Evolutionary conservation across 2,888 invertebrate genomes (phyloP).

Genomic region (Drosophila crucigera): DNA sequence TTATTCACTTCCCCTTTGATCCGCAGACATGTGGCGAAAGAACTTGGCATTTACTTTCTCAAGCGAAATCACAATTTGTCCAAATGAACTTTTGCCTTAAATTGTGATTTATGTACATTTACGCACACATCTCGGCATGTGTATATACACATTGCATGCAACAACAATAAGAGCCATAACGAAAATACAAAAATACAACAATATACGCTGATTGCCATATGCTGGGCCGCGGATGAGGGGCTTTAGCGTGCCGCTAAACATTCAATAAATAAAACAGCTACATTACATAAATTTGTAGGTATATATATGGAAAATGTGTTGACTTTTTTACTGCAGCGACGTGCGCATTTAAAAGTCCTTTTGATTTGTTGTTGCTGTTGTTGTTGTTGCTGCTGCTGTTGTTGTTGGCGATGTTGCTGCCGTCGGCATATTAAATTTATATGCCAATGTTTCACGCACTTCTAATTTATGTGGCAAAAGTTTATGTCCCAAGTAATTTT

Average conservation of each 20-base stretch:
- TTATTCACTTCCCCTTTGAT: not conserved
- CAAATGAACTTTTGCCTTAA: conserved; percentile 10
- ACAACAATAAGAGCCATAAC: conserved; percentile 19
- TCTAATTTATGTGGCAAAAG: conserved; percentile 77
- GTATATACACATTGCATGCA: conserved; percentile 19
- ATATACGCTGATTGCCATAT: conserved; percentile 41
- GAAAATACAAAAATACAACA: conserved; percentile 19
- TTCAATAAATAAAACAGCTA: conserved; percentile 75
- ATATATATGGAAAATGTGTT: conserved; percentile 61
- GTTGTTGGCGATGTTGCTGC: conserved; percentile 29
- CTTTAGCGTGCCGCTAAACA: conserved; percentile 57
- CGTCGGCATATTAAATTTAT: conserved; percentile 75
- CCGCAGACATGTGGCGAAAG: not conserved
- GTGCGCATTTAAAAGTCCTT: conserved; percentile 75
- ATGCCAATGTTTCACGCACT: conserved; percentile 74
- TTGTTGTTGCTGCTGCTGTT: conserved; percentile 25
- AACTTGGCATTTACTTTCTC: conserved; percentile 5
- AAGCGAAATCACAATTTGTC: conserved; percentile 19
- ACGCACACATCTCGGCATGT: conserved; percentile 23
- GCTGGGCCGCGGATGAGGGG: conserved; percentile 6
- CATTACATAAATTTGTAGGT: conserved; percentile 66
- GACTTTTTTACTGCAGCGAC: conserved; percentile 77
- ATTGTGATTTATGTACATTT: conserved; percentile 37
- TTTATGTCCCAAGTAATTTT: conserved; percentile 75
- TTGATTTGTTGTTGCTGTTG: conserved; percentile 63